Conservation (phyloP, 2,113 vertebrate genomes). For the Pampusana beccarii region DNA sequence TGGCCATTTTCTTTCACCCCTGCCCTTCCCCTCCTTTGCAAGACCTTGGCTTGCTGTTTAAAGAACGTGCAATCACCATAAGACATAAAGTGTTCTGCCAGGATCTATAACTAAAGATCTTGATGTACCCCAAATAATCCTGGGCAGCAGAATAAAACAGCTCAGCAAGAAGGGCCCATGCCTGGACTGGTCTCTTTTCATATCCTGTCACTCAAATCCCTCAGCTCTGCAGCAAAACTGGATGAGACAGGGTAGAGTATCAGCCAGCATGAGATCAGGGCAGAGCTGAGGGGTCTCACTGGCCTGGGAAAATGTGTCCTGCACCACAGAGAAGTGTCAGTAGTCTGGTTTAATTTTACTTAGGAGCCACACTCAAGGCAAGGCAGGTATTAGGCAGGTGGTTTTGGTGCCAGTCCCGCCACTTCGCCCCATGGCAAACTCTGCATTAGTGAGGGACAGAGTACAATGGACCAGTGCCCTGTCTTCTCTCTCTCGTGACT, state of each 20-base stretch:
- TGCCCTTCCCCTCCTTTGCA: background rate
- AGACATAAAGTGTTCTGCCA: constrained; percentile 28
- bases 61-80: constrained; percentile 24
- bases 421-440: background rate
- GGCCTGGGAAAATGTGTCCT: background rate
- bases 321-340: background rate
- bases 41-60: constrained; percentile 60
- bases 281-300: background rate
- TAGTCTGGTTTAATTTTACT: background rate
- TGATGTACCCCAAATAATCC: constrained; percentile 15
- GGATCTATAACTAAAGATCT: background rate
- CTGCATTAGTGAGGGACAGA: background rate
- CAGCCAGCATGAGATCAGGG: background rate
- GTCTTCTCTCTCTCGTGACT: background rate
- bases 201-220: background rate
- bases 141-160: background rate
- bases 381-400: background rate
- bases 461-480: background rate
- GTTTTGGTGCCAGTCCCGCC: background rate
- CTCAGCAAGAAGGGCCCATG: background rate
- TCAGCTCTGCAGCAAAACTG: background rate
- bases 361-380: background rate
- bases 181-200: background rate
- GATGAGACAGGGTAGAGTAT: fast-evolving
- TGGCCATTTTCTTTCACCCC: background rate